phyloP scores from a whole-genome alignment of 2,888 invertebrate species.

The Lasioglossum zephyrum region DNA sequence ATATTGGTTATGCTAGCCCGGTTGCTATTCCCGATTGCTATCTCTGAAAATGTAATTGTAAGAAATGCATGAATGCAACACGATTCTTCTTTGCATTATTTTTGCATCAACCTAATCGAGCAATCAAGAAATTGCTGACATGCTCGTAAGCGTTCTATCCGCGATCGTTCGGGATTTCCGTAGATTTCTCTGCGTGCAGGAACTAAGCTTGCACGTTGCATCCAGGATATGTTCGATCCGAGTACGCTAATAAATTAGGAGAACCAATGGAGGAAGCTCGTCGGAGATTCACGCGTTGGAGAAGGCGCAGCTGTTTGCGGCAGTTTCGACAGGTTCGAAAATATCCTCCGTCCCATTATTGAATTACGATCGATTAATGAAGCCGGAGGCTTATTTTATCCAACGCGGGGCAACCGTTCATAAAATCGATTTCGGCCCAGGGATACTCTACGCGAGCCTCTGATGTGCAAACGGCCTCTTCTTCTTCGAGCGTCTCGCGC shows the following conservation, averaged over 20 bases:
- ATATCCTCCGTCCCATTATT: background rate
- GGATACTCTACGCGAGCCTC: conserved; percentile 11
- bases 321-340: conserved; percentile 3
- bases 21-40: no score
- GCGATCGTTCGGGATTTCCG: background rate
- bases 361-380: conserved; percentile 38
- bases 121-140: background rate
- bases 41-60: no score
- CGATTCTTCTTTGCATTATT: background rate
- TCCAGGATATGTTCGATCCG: background rate
- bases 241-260: background rate
- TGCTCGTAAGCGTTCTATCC: background rate
- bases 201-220: background rate
- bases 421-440: conserved; percentile 25
- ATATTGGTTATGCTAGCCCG: no score
- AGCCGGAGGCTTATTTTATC: background rate
- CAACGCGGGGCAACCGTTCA: no score
- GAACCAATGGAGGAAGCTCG: background rate
- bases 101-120: background rate
- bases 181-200: background rate
- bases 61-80: no score
- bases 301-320: background rate
- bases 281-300: background rate
- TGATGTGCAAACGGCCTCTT: background rate
- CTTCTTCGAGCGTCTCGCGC: conserved; percentile 4